phyloP scores from a whole-genome alignment of 1,140 invertebrate genomes.

The Bombyx mori region DNA sequence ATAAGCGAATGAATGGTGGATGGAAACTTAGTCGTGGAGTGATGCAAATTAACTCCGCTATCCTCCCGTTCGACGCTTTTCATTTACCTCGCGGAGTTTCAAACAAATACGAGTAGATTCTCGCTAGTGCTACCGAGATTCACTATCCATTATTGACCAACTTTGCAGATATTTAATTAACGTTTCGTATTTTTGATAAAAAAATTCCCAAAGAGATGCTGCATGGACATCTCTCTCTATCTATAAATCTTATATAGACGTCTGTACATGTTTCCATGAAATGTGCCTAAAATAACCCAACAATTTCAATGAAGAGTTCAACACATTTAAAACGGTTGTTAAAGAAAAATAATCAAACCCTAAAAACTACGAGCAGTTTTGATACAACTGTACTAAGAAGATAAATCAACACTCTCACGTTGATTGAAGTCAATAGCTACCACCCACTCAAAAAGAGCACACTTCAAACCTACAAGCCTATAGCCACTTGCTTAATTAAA shows the following conservation, averaged over 20 bases:
- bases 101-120: slow-evolving; percentile 30
- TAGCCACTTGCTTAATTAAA: slow-evolving; percentile 33
- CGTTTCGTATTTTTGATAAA: not conserved
- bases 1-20: slow-evolving; percentile 55
- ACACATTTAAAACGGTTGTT: slow-evolving; percentile 21
- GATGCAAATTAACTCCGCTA: slow-evolving; percentile 54
- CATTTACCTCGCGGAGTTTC: slow-evolving; percentile 38
- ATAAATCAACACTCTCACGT: slow-evolving; percentile 4
- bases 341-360: slow-evolving; percentile 19
- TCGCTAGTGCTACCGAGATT: slow-evolving; percentile 11
- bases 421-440: slow-evolving; percentile 22
- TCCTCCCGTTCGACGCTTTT: slow-evolving; percentile 49
- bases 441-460: slow-evolving; percentile 22
- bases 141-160: slow-evolving; percentile 23
- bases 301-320: not conserved
- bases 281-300: too few relatives aligned
- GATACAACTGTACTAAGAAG: slow-evolving; percentile 1
- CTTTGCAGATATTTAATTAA: not conserved
- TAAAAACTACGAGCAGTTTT: slow-evolving; percentile 17
- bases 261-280: too few relatives aligned
- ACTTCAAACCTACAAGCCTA: slow-evolving; percentile 15
- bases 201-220: too few relatives aligned
- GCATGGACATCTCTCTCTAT: too few relatives aligned
- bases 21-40: slow-evolving; percentile 49
- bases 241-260: too few relatives aligned